Base-by-base conservation (phyloP, 2,113 vertebrate species). In the Hemiprocne comata region DNA sequence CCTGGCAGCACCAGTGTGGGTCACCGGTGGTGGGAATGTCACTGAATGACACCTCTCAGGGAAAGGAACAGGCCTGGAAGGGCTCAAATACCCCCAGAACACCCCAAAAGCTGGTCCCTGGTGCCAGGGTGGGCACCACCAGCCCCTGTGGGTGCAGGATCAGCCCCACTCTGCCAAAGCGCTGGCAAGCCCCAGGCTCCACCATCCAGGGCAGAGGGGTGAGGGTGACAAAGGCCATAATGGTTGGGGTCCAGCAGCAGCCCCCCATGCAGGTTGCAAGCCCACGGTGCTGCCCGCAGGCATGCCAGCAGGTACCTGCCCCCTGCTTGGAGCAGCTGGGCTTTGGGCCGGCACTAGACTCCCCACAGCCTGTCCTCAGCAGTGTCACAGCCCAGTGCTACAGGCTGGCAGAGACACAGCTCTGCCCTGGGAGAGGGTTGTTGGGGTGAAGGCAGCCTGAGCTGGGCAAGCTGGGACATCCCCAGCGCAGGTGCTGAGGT, bases 241-340 rank as follows among this genome's bases (percentile, higher is more conserved):
- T 2, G 58, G 77, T 60, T 31, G 82, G 13, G 71, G 9, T 14
- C 57, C 38, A 53, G 44, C 40, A 57, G 73, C 51, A 24, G 81
- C 33, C 4, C 44, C 44, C 38, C 0, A 23, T 0, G 40, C 11
- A 2, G 48, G n/a, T 40, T 9, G 53, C 44, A 53, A 40, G 28
- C 29, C n/a, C 4, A 1, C 7, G 13, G 31, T 3, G 51, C 58
- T 53, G 53, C 60, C 44, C 2, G 0, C 0, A 1, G 55, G 33
- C 33, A 25, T 9, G 61, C 24, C 17, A 1, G 61, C 51, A 29
- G 57, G 17, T 11, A 17, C 15, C 25, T 8, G 42, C 4, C 34
- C 54, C 55, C 24, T 15, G 38, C 42, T 31, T 1, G 6, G 31
- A 33, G 34, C 82, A 28, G 11, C 17, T 2, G 6, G 17, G 19